Conservation (phyloP, 2,113 vertebrate genomes). For the Ornithorhynchus anatinus region DNA sequence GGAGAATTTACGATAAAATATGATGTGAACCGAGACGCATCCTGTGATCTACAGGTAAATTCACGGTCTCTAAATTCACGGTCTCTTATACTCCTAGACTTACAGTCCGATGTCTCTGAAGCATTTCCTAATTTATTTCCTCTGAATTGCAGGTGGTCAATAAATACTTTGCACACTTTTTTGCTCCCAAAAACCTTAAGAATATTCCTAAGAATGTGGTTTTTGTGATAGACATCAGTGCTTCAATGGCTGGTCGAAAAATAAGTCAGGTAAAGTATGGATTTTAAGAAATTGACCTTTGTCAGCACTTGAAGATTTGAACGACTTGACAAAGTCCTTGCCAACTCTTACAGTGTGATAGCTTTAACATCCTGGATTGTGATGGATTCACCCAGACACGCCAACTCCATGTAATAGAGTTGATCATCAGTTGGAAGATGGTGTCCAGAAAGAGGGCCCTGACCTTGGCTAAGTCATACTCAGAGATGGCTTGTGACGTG, state of each 20-base stretch:
- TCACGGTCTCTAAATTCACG: conserved; percentile 34
- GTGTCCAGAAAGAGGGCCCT: too few species aligned
- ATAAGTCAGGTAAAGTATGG: conserved; percentile 78
- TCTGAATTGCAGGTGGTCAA: conserved; percentile 73
- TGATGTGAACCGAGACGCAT: conserved; percentile 80
- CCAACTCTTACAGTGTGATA: accelerated
- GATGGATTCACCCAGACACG: too few species aligned
- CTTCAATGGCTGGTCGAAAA: conserved; percentile 86
- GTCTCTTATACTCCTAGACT: too few species aligned
- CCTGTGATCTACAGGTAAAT: conserved; percentile 83
- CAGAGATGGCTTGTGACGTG: too few species aligned
- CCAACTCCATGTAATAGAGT: too few species aligned
- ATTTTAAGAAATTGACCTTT: not conserved
- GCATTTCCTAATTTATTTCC: not conserved
- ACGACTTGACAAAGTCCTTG: too few species aligned
- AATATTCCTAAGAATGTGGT: conserved; percentile 86
- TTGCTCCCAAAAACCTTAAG: conserved; percentile 81
- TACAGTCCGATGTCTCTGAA: too few species aligned
- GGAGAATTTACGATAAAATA: conserved; percentile 87
- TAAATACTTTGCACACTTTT: conserved; percentile 92
- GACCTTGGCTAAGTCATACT: too few species aligned
- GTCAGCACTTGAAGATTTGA: not conserved
- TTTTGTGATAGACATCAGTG: conserved; percentile 89
- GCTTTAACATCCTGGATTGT: too few species aligned
- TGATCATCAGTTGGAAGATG: too few species aligned